phyloP scores from a whole-genome alignment of 2,113 vertebrate species.

The Lonchura striata region DNA sequence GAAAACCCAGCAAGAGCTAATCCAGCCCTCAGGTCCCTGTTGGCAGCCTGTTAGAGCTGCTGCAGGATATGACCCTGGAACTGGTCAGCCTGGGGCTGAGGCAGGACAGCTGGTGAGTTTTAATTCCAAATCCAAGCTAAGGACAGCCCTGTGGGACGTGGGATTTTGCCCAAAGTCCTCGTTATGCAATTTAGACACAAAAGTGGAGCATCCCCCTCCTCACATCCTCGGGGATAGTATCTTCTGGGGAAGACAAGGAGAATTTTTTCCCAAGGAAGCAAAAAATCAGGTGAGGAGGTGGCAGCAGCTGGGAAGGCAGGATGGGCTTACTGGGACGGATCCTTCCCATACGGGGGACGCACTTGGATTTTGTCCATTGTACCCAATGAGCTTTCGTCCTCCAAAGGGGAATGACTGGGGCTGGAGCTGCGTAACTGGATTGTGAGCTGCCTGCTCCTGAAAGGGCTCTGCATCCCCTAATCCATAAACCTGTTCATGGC shows the following conservation, averaged over 20 bases:
- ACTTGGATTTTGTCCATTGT: neutral
- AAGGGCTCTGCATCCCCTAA: conserved; percentile 52
- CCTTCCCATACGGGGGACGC: neutral
- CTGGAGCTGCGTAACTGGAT: conserved; percentile 7
- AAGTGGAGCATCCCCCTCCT: neutral
- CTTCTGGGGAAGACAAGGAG: neutral
- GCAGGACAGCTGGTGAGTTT: neutral
- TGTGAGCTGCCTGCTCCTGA: neutral
- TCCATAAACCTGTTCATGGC: conserved; percentile 50
- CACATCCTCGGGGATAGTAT: neutral
- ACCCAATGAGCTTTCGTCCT: neutral
- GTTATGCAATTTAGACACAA: neutral
- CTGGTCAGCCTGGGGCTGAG: neutral
- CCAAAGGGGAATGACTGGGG: neutral
- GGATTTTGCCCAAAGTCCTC: neutral
- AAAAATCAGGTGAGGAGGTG: neutral
- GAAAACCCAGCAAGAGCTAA: neutral
- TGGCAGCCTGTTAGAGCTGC: neutral
- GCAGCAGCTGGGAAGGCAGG: neutral
- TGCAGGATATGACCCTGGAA: neutral
- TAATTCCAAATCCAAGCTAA: neutral
- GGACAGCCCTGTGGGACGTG: neutral
- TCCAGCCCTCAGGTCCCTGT: neutral
- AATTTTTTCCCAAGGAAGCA: neutral
- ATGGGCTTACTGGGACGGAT: neutral